Evolutionary conservation across 2,888 invertebrate genomes (phyloP).

Genomic region (Pandemis corylana): DNA sequence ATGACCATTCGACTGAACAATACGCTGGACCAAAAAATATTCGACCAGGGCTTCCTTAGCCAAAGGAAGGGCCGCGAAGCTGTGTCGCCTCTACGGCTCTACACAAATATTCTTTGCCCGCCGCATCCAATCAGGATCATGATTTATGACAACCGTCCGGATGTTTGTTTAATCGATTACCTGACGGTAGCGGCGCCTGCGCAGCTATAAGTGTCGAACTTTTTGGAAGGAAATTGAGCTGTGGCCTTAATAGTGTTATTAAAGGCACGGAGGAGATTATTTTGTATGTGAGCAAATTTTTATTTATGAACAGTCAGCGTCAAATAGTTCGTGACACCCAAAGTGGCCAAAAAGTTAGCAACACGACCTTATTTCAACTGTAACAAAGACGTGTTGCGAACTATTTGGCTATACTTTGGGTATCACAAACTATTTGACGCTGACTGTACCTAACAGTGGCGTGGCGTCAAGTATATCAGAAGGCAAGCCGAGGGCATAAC

Average conservation of each 20-base stretch:
- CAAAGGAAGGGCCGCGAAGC: background rate
- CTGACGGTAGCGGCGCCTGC: slow-evolving; percentile 64
- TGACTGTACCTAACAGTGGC: no score
- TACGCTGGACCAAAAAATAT: no score
- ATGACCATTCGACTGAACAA: no score
- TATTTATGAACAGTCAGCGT: background rate
- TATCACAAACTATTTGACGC: no score
- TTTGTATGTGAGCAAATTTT: background rate
- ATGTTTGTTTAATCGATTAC: slow-evolving; percentile 83
- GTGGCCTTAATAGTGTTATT: slow-evolving; percentile 27
- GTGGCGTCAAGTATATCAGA: no score
- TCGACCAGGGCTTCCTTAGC: no score
- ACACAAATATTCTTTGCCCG: slow-evolving; percentile 51
- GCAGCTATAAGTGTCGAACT: slow-evolving; percentile 39
- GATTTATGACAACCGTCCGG: slow-evolving; percentile 76
- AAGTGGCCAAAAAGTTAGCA: no score
- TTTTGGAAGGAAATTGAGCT: slow-evolving; percentile 36
- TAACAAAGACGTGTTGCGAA: no score
- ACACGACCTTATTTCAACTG: no score
- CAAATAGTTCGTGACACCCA: no score
- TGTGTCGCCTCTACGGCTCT: slow-evolving; percentile 17
- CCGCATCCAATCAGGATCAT: slow-evolving; percentile 69
- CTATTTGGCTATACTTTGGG: no score
- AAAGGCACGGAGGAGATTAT: background rate
- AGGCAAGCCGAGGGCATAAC: no score